Percentiles rank a stretch among this genome's conserved stretches.
phyloP scores from a whole-genome alignment of 2,113 vertebrate genomes.

The Etheostoma spectabile region DNA sequence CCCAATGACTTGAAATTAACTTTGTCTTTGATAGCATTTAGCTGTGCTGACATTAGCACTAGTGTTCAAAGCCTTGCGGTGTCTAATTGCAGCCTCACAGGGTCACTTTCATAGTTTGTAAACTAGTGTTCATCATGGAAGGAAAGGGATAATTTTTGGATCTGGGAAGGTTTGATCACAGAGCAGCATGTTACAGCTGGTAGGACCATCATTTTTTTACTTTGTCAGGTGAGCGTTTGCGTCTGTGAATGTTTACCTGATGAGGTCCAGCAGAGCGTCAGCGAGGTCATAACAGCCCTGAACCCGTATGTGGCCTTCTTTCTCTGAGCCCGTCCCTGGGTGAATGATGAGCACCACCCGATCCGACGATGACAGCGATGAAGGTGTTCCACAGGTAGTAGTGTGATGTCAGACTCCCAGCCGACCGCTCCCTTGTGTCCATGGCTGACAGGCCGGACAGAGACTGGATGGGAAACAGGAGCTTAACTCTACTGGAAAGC shows the following conservation, averaged over 20 bases:
- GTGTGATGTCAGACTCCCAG: conserved; percentile 91
- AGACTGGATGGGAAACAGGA: conserved; percentile 78
- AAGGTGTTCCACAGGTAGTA: conserved; percentile 95
- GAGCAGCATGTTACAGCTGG: not conserved
- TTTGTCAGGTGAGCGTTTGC: not conserved
- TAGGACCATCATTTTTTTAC: not conserved
- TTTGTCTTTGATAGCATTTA: not conserved
- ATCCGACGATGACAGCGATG: conserved; percentile 90
- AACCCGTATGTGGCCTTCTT: conserved; percentile 78
- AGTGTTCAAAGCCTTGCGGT: not conserved
- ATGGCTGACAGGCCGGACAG: conserved; percentile 91
- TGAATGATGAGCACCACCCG: conserved; percentile 88
- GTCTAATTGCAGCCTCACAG: not conserved
- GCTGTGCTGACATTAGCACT: not conserved
- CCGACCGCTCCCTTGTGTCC: conserved; percentile 89
- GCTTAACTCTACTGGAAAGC: not conserved
- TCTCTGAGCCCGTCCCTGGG: conserved; percentile 87
- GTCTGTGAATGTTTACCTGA: conserved; percentile 82
- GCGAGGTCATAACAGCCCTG: conserved; percentile 90
- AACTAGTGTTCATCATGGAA: not conserved
- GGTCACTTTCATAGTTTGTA: not conserved
- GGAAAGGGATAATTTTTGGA: not conserved
- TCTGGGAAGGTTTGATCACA: not conserved
- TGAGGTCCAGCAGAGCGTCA: conserved; percentile 89
- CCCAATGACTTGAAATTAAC: no score